phyloP scores from a whole-genome alignment of 2,888 invertebrate genomes.

The Meiosimyza decipiens region DNA sequence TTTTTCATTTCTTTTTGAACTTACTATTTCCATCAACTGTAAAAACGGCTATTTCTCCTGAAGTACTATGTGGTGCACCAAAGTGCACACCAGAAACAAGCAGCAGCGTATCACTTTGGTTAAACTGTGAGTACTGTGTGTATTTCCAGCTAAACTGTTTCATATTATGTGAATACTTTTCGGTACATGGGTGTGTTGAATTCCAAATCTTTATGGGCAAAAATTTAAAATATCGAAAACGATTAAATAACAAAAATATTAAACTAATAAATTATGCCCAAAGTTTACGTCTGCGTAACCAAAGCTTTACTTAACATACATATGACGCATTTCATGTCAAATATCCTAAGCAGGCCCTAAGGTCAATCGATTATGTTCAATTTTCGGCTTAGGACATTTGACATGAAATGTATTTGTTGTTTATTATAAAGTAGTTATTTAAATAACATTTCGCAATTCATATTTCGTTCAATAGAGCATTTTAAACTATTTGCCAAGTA shows the following conservation, averaged over 20 bases:
- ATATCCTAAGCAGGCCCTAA: too few species aligned
- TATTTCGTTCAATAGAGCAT: too few species aligned
- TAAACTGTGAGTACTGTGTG: constrained; percentile 88
- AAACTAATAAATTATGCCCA: background rate
- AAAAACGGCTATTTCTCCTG: constrained; percentile 90
- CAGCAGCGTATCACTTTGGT: constrained; percentile 81
- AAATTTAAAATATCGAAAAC: too few species aligned
- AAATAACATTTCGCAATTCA: too few species aligned
- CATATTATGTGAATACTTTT: constrained; percentile 81
- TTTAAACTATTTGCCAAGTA: too few species aligned
- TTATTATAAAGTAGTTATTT: too few species aligned
- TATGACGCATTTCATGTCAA: too few species aligned
- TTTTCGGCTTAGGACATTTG: too few species aligned
- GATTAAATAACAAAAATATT: constrained; percentile 36
- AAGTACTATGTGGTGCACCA: constrained; percentile 78
- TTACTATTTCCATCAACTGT: constrained; percentile 73
- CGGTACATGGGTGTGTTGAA: constrained; percentile 75
- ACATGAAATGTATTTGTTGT: too few species aligned
- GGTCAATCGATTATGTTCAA: too few species aligned
- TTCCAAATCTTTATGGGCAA: constrained; percentile 75
- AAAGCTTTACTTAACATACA: too few species aligned
- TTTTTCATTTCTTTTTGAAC: background rate
- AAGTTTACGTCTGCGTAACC: too few species aligned
- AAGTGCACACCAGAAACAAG: constrained; percentile 87
- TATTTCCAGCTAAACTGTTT: constrained; percentile 85